Evolutionary conservation across 2,888 invertebrate genomes (phyloP).

Genomic region (Netelia virgata): DNA sequence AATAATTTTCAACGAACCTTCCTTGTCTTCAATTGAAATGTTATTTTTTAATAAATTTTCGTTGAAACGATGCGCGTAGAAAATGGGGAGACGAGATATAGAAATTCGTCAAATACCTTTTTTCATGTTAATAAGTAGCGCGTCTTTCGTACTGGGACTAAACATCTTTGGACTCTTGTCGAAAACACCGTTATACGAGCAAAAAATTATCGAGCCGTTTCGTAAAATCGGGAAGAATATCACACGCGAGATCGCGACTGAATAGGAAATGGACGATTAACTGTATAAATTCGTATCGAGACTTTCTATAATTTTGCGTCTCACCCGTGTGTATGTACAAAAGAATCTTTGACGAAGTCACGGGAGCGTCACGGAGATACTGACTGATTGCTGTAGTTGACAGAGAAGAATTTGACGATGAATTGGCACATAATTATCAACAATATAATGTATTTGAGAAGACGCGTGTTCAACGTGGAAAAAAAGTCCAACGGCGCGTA

Average conservation of each 20-base stretch:
- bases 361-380: background rate
- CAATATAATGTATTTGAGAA: constrained; percentile 10
- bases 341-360: background rate
- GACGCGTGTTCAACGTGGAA: background rate
- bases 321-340: background rate
- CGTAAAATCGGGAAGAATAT: background rate
- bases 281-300: constrained; percentile 19
- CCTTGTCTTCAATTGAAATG: background rate
- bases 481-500: background rate
- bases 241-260: constrained; percentile 8
- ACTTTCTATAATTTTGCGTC: background rate
- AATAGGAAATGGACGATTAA: background rate
- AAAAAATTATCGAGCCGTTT: constrained; percentile 25
- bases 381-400: background rate
- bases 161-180: constrained; percentile 16
- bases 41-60: background rate
- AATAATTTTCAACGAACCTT: background rate
- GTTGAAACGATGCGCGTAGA: background rate
- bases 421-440: constrained; percentile 25
- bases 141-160: constrained; percentile 3
- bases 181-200: constrained; percentile 21
- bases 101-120: constrained; percentile 37
- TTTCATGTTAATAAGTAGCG: constrained; percentile 5
- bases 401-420: background rate
- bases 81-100: background rate